phyloP scores from a whole-genome alignment of 2,113 vertebrate genomes.

The Oreotrochilus melanogaster region DNA sequence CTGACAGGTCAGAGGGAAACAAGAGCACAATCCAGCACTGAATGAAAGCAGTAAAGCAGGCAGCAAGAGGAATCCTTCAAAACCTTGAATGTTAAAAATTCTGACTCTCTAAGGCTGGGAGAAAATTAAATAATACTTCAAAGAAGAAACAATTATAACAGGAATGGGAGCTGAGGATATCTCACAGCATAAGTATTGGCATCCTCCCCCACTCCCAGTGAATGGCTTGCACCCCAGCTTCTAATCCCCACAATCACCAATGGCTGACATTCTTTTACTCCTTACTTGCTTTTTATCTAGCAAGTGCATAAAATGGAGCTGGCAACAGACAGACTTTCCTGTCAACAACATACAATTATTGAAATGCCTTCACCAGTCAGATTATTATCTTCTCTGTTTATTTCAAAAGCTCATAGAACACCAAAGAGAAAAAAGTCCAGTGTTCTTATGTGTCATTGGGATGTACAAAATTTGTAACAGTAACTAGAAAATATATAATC shows the following conservation, averaged over 20 bases:
- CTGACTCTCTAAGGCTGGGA: background rate
- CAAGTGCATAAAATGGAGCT: background rate
- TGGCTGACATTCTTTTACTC: background rate
- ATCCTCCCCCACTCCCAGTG: background rate
- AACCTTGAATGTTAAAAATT: background rate
- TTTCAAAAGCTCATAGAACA: conserved; percentile 15
- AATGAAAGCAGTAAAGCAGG: background rate
- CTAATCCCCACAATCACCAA: background rate
- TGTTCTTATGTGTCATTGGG: background rate
- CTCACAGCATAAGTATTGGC: background rate
- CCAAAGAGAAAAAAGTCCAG: background rate
- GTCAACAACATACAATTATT: conserved; percentile 24
- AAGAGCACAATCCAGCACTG: background rate
- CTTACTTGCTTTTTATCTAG: background rate
- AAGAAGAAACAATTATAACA: background rate
- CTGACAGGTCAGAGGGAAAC: background rate
- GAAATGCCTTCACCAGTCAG: background rate
- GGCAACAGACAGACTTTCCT: background rate
- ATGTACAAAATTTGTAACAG: background rate
- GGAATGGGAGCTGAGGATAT: background rate
- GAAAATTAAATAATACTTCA: background rate
- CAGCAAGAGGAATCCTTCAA: conserved; percentile 5
- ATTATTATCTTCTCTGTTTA: background rate
- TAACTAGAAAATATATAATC: background rate
- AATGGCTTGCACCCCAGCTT: background rate